Evolutionary conservation across 2,113 vertebrate species (phyloP), one percentile per base, ranked within the genome.

Genomic region (Lampris incognitus): DNA sequence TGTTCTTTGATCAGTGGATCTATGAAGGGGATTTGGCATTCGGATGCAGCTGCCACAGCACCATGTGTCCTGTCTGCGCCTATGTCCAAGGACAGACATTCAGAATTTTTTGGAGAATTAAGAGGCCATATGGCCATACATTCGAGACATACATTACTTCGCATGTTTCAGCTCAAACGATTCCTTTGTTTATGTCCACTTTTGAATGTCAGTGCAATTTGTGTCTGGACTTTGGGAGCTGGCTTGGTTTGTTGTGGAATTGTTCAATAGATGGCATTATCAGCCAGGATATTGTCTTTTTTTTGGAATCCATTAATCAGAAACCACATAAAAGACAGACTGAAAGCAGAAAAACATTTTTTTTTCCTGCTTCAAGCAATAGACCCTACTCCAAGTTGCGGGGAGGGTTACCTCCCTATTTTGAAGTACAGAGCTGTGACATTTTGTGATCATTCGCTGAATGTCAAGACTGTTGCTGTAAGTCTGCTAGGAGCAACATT

Each of bases 21-120:
- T 84, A 84, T 69, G 66, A 63, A 71, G 69, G 82, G 85, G 90
- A 81, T 69, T 77, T 82, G 66, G 74, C 86, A 84, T 69, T 79
- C 85, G 73, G 82, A 92, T 86, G 80, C 82, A 90, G 89, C 77
- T 90, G 80, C 89, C 78, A 41, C 79, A 61, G 86, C 83, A 66
- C 64, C 66, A 59, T 63, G 38, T 70, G 79, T 72, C 85, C 83
- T 87, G 60, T 69, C 63, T 5, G 13, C 76, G 74, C 51, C 80
- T 89, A 74, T 87, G 71, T 63, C 50, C 42, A 74, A 81, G 81
- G 67, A 75, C 56, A 61, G 51, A 60, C 52, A 36, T 54, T 78
- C 66, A 49, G 73, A 69, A 59, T 69, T 71, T 76, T 85, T n/a
- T 60, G 59, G 63, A 0, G 49, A 66, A 37, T 50, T 83, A 44